Conservation (phyloP, 2,888 invertebrate species). For the Scaptomyza tumidula region DNA sequence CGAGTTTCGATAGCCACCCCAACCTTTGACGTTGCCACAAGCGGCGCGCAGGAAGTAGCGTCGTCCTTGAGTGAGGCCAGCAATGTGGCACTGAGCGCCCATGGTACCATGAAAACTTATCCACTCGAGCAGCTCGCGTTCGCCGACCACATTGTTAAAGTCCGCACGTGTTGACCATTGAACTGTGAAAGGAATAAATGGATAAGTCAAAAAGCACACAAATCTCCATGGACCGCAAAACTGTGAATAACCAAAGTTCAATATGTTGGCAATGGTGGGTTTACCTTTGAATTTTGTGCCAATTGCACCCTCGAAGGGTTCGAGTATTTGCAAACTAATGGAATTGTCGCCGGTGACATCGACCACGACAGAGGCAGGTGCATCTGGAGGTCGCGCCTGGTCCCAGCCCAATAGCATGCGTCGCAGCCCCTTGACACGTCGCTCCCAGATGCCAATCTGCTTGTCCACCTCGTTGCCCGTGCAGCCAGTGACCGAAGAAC, state of each 20-base stretch:
- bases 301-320: constrained; percentile 91
- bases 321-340: constrained; percentile 88
- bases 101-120: constrained; percentile 84
- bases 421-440: constrained; percentile 86
- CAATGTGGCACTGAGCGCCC: constrained; percentile 85
- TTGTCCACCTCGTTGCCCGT: constrained; percentile 91
- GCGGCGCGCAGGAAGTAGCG: constrained; percentile 95
- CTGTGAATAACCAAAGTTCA: constrained; percentile 28
- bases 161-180: constrained; percentile 96
- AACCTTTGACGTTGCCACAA: constrained; percentile 97
- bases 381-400: constrained; percentile 92
- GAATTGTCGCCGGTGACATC: constrained; percentile 87
- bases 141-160: constrained; percentile 92
- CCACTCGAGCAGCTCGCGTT: constrained; percentile 89
- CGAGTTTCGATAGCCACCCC: constrained; percentile 91
- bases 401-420: constrained; percentile 94
- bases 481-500: constrained; percentile 88
- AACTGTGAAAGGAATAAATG: constrained; percentile 86
- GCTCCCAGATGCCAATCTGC: constrained; percentile 94
- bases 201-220: constrained; percentile 15
- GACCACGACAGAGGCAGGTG: constrained; percentile 91
- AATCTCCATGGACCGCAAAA: constrained; percentile 16
- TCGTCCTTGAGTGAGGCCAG: constrained; percentile 93
- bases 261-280: not conserved
- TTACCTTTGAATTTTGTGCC: constrained; percentile 96